Evolutionary conservation across 2,113 vertebrate genomes (phyloP).

Genomic region (Apus apus): DNA sequence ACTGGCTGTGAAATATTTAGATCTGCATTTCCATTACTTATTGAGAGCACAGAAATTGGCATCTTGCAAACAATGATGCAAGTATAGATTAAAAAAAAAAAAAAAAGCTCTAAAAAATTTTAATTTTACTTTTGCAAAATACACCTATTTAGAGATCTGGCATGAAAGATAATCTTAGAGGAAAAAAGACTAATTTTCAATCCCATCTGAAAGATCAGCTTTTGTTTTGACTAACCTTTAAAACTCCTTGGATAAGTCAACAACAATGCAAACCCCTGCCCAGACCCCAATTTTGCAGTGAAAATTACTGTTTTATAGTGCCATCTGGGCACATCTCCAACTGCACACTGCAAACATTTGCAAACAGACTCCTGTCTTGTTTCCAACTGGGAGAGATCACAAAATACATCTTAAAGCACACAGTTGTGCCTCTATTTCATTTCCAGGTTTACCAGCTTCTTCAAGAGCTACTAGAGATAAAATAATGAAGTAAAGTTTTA

Average conservation of each 20-base stretch:
- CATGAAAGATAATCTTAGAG: neutral
- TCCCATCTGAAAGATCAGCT: neutral
- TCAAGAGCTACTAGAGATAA: neutral
- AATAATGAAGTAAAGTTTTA: neutral
- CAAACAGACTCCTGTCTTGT: neutral
- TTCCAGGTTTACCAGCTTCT: neutral
- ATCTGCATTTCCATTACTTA: neutral
- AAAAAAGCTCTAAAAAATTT: neutral
- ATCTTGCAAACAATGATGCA: neutral
- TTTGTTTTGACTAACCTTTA: constrained; percentile 42
- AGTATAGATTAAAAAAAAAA: neutral
- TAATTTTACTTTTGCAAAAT: neutral
- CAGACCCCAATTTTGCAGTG: neutral
- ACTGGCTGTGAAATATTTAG: neutral
- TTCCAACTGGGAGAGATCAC: constrained; percentile 7
- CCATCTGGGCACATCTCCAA: neutral
- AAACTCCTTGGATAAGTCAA: neutral
- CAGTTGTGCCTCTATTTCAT: neutral
- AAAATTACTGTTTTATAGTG: neutral
- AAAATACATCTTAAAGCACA: neutral
- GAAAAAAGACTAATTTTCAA: neutral
- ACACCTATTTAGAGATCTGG: neutral
- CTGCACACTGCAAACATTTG: neutral
- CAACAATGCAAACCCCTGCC: neutral
- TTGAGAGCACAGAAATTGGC: neutral